Conservation (phyloP, 2,113 vertebrate species). For the Dolichallabes microphthalmus region DNA sequence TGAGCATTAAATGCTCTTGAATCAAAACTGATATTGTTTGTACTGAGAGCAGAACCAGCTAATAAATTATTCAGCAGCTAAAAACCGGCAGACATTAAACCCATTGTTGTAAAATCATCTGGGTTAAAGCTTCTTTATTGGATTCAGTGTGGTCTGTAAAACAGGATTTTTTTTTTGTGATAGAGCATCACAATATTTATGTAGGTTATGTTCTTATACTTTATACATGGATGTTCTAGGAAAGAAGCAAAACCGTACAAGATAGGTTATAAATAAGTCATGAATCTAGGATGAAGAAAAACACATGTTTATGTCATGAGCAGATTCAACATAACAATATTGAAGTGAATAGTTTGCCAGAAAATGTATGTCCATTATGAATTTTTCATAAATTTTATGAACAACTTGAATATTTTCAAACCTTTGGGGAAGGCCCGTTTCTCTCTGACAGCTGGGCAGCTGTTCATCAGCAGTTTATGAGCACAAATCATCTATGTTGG, state of each 20-base stretch:
- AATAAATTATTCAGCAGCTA: slow-evolving; percentile 28
- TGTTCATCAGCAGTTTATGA: too few relatives aligned
- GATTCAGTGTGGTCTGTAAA: not conserved
- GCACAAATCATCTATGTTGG: too few relatives aligned
- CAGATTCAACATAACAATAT: too few relatives aligned
- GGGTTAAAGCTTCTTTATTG: not conserved
- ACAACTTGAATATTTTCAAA: too few relatives aligned
- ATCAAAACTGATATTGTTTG: slow-evolving; percentile 17
- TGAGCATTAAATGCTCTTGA: slow-evolving; percentile 17
- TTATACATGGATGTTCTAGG: not conserved
- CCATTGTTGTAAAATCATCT: not conserved
- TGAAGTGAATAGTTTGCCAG: too few relatives aligned
- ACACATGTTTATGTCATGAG: not conserved
- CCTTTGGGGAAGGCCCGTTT: too few relatives aligned
- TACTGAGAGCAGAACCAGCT: slow-evolving; percentile 1
- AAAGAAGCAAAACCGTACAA: not conserved
- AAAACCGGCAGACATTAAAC: slow-evolving; percentile 8
- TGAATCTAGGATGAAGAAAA: not conserved
- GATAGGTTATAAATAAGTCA: not conserved
- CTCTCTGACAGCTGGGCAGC: too few relatives aligned
- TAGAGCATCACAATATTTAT: not conserved
- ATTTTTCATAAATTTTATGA: too few relatives aligned
- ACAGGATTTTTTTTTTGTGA: not conserved
- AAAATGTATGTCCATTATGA: too few relatives aligned
- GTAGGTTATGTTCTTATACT: not conserved